phyloP scores from a whole-genome alignment of 2,888 invertebrate genomes.

The Fissipunctia ypsillon region DNA sequence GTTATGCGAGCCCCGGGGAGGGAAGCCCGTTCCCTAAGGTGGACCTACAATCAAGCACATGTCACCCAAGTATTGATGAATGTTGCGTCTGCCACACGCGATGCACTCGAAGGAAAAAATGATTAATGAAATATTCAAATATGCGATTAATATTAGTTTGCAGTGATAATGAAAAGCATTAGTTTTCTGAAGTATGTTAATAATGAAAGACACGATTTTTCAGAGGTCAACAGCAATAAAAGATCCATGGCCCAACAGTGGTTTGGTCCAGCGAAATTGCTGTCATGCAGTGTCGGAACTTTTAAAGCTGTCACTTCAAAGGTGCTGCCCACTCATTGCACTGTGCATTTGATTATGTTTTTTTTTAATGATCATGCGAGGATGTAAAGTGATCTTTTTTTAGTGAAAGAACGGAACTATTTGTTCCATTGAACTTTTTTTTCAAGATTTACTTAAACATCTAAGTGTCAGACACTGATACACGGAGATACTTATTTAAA shows the following conservation, averaged over 20 bases:
- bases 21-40: constrained; percentile 68
- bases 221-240: constrained; percentile 10
- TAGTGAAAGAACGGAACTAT: neutral
- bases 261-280: neutral
- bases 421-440: neutral
- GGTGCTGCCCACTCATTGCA: constrained; percentile 3
- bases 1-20: constrained; percentile 70
- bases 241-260: neutral
- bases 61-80: constrained; percentile 48
- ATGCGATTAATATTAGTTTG: neutral
- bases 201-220: constrained; percentile 22
- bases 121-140: constrained; percentile 21
- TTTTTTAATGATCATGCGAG: constrained; percentile 16
- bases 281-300: neutral
- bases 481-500: neutral
- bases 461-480: constrained; percentile 19
- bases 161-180: neutral
- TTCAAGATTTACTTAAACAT: neutral
- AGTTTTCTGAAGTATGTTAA: neutral
- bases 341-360: constrained; percentile 11
- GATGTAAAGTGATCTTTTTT: neutral
- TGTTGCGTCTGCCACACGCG: constrained; percentile 6
- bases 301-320: constrained; percentile 9
- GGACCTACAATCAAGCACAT: constrained; percentile 69
- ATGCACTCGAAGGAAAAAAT: constrained; percentile 1